These are phyloP conservation scores for Brachionus koreanus DNA, from an alignment of 1,140 invertebrate genomes.

Conservation along the genomic window DNA sequence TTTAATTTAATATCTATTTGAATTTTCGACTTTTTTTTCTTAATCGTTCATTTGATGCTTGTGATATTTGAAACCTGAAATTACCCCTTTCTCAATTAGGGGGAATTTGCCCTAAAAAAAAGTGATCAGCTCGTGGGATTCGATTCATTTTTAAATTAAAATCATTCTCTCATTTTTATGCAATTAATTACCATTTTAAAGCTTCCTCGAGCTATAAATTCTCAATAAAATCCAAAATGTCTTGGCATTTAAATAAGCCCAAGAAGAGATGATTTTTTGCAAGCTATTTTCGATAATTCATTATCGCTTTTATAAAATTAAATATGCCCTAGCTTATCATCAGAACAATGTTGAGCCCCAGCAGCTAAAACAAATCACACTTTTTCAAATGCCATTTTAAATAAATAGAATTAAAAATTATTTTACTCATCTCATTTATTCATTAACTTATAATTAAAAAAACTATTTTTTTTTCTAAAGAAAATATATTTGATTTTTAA, in stretches of 20 bases:
- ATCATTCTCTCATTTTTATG: background rate
- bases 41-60: background rate
- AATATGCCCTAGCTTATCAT: background rate
- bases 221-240: background rate
- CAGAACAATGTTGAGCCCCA: background rate
- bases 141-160: background rate
- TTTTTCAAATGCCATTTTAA: too few relatives aligned
- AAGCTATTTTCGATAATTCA: background rate
- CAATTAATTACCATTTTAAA: background rate
- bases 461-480: too few relatives aligned
- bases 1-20: constrained; percentile 21
- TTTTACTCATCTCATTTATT: too few relatives aligned
- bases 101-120: background rate
- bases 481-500: too few relatives aligned
- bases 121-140: background rate
- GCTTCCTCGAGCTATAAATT: background rate
- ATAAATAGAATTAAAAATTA: too few relatives aligned
- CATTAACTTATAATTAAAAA: too few relatives aligned
- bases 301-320: background rate
- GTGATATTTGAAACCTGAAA: constrained; percentile 21
- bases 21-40: background rate
- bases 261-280: background rate
- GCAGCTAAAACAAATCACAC: background rate
- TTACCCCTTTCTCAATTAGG: background rate
- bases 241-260: background rate